These are phyloP conservation scores for Talpa occidentalis DNA, from an alignment of 2,113 vertebrate genomes.

Conservation along the genomic window DNA sequence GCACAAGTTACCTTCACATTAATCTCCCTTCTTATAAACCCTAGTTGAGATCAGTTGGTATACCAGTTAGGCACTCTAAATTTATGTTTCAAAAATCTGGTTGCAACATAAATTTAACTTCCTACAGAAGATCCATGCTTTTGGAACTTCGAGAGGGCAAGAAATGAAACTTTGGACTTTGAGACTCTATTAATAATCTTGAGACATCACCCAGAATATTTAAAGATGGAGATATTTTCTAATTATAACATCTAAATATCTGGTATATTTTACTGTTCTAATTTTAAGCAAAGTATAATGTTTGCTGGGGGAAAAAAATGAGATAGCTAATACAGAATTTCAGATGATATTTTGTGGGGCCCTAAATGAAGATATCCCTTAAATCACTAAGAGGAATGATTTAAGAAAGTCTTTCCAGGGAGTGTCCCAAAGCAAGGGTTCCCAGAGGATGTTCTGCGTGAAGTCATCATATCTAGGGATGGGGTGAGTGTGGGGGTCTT, in stretches of 20 bases:
- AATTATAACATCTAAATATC: constrained; percentile 48
- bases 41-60: constrained; percentile 37
- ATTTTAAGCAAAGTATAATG: constrained; percentile 47
- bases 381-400: constrained; percentile 74
- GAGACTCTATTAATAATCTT: constrained; percentile 40
- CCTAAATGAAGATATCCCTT: constrained; percentile 49
- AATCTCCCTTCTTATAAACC: constrained; percentile 77
- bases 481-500: not conserved
- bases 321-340: constrained; percentile 47
- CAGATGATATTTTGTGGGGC: not conserved
- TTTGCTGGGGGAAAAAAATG: constrained; percentile 8
- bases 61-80: constrained; percentile 37
- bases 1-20: constrained; percentile 73
- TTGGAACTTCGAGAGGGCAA: constrained; percentile 49
- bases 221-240: constrained; percentile 6
- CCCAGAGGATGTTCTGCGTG: constrained; percentile 73
- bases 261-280: constrained; percentile 17
- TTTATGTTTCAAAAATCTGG: constrained; percentile 60
- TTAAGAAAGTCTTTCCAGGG: constrained; percentile 59
- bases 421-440: constrained; percentile 58
- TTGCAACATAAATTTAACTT: not conserved
- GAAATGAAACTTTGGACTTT: constrained; percentile 39
- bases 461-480: not conserved
- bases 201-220: constrained; percentile 16
- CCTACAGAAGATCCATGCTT: not conserved